phyloP scores from a whole-genome alignment of 2,888 invertebrate genomes.

The Blomia tropicalis region DNA sequence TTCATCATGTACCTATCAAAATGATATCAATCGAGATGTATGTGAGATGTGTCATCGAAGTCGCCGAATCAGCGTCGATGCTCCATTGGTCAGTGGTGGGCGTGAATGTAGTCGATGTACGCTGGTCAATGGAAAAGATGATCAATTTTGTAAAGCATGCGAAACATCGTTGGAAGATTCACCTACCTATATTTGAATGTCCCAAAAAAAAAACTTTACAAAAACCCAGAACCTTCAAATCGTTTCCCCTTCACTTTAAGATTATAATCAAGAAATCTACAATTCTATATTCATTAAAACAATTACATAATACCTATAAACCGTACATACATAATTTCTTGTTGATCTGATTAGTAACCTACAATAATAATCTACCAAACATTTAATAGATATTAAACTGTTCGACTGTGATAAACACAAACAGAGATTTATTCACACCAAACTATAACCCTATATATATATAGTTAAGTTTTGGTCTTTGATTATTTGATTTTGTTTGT shows the following conservation, averaged over 20 bases:
- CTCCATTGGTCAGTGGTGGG: conserved; percentile 54
- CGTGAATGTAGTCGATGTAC: conserved; percentile 59
- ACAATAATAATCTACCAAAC: no score
- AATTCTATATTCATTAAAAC: neutral
- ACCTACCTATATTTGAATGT: conserved; percentile 47
- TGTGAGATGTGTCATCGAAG: conserved; percentile 63
- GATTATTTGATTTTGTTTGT: neutral
- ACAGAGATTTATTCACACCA: neutral
- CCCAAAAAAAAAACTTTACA: no score
- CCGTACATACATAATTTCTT: neutral
- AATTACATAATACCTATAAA: neutral
- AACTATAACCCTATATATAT: no score
- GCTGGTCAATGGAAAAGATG: conserved; percentile 52
- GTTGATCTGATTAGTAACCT: no score
- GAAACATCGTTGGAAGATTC: conserved; percentile 51
- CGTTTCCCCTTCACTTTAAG: no score
- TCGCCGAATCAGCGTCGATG: conserved; percentile 44
- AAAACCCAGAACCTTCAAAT: no score
- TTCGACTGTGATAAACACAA: no score
- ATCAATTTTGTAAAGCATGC: conserved; percentile 51
- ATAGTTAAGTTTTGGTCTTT: neutral
- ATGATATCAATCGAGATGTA: conserved; percentile 42
- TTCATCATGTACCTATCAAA: conserved; percentile 53
- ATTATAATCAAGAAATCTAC: no score
- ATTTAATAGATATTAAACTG: no score